Percentiles rank a stretch among this genome's conserved stretches.
Conservation (phyloP, 2,797 vertebrate genomes). For the Sebastes trivittatus region DNA sequence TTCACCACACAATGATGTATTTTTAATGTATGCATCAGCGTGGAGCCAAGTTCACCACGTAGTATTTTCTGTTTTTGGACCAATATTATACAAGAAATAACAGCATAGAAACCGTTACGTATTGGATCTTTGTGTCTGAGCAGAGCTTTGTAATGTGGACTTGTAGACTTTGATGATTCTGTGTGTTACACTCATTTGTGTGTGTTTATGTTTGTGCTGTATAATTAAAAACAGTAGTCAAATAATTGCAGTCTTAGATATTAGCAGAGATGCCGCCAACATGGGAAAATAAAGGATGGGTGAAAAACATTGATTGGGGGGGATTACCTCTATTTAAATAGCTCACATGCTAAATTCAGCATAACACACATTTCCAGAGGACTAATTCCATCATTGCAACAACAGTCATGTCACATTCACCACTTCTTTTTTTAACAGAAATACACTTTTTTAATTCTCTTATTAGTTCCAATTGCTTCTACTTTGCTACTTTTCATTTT, state of each 20-base stretch:
- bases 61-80: neutral
- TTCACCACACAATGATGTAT: constrained; percentile 31
- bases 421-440: neutral
- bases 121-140: neutral
- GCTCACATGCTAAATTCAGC: neutral
- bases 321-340: neutral
- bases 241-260: neutral
- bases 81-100: neutral
- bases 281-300: neutral
- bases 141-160: neutral
- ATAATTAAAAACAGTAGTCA: neutral
- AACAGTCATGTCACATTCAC: neutral
- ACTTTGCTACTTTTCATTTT: neutral
- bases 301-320: too few relatives aligned
- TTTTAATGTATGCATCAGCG: constrained; percentile 35
- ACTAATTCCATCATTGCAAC: neutral
- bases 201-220: neutral
- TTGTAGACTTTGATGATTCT: too few relatives aligned
- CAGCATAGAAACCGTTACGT: neutral
- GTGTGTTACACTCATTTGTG: neutral
- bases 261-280: neutral
- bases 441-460: neutral
- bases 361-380: neutral
- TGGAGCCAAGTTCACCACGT: neutral
- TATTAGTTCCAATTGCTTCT: neutral